phyloP scores from a whole-genome alignment of 2,113 vertebrate species.

The Eptesicus fuscus region DNA sequence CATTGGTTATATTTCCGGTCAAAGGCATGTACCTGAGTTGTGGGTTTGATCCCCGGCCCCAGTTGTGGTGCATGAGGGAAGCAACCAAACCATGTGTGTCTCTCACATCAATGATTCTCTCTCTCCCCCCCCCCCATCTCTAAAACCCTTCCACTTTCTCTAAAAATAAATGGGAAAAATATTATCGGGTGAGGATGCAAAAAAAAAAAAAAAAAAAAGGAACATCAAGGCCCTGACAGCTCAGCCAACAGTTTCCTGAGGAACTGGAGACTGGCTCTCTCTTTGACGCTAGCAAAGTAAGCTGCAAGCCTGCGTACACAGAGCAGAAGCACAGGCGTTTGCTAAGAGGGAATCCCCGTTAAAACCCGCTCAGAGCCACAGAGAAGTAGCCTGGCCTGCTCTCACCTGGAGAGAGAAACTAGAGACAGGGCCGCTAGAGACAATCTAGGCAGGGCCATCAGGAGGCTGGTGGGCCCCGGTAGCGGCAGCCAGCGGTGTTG shows the following conservation, averaged over 20 bases:
- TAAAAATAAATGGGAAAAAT: too few species aligned
- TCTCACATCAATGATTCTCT: too few species aligned
- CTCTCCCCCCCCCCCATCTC: too few species aligned
- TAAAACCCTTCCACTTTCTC: too few species aligned
- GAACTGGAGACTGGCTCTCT: constrained; percentile 56
- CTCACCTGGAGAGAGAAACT: constrained; percentile 74
- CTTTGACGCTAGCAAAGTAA: constrained; percentile 68
- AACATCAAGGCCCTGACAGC: constrained; percentile 48
- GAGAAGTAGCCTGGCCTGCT: constrained; percentile 70
- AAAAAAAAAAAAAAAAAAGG: neutral
- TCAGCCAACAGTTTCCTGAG: constrained; percentile 67
- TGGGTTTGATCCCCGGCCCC: too few species aligned
- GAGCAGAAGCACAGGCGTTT: constrained; percentile 78
- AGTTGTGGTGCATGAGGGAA: too few species aligned
- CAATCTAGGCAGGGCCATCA: constrained; percentile 76
- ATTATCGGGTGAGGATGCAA: too few species aligned
- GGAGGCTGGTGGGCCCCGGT: constrained; percentile 74
- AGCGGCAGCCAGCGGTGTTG: constrained; percentile 73
- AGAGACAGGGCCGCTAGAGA: constrained; percentile 35
- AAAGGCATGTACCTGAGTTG: too few species aligned
- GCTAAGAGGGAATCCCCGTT: constrained; percentile 70
- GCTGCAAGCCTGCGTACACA: constrained; percentile 77
- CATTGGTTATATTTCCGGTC: too few species aligned
- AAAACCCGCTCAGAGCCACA: constrained; percentile 69
- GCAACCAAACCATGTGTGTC: too few species aligned